Evolutionary conservation across 2,888 invertebrate species (phyloP).

Genomic region (Drosophila mayaguana): DNA sequence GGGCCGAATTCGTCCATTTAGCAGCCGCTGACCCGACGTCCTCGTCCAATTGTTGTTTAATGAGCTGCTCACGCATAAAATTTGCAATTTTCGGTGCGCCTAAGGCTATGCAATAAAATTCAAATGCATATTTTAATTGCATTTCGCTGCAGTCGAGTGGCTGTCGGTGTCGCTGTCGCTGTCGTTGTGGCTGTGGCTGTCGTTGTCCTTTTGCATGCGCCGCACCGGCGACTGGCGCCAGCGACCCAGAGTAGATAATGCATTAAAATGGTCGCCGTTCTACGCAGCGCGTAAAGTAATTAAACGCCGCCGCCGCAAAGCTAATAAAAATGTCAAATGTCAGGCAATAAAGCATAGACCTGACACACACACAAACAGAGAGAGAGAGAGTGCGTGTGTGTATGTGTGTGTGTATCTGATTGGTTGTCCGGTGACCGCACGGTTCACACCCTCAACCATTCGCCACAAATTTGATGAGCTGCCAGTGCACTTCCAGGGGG

Average conservation of each 20-base stretch:
- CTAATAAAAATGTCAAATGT: constrained; percentile 79
- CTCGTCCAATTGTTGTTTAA: constrained; percentile 43
- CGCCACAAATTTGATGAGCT: constrained; percentile 60
- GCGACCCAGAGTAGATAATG: constrained; percentile 51
- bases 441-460: constrained; percentile 43
- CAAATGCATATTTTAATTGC: constrained; percentile 80
- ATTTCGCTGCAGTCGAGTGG: constrained; percentile 52
- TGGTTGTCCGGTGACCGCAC: constrained; percentile 52
- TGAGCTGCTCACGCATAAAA: constrained; percentile 68
- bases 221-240: constrained; percentile 36
- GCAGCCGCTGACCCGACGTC: constrained; percentile 26
- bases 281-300: constrained; percentile 68
- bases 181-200: not conserved
- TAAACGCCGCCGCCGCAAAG: constrained; percentile 77
- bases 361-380: constrained; percentile 24
- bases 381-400: not conserved
- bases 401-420: constrained; percentile 11
- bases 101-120: constrained; percentile 65
- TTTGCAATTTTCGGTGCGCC: constrained; percentile 52
- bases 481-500: constrained; percentile 50
- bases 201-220: constrained; percentile 6
- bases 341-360: constrained; percentile 76
- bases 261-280: constrained; percentile 64
- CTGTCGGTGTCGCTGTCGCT: not conserved
- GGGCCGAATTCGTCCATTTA: constrained; percentile 27